phyloP scores from a whole-genome alignment of 1,140 invertebrate genomes.

The Pygmarrhopalites habei region DNA sequence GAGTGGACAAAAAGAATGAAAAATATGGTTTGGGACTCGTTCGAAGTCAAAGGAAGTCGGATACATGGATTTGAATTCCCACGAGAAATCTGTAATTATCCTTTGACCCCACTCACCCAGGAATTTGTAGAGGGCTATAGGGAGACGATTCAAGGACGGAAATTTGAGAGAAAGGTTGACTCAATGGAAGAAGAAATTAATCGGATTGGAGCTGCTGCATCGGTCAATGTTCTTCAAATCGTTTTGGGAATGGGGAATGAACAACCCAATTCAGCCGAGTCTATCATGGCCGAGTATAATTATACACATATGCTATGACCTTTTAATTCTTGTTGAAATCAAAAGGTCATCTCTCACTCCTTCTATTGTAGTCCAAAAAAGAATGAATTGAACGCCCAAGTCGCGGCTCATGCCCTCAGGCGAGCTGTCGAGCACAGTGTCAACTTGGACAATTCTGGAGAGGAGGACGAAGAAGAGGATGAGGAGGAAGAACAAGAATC shows the following conservation, averaged over 20 bases:
- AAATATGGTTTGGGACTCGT: conserved; percentile 23
- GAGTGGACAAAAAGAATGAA: conserved; percentile 30
- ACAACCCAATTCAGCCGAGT: neutral
- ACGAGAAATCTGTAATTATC: conserved; percentile 29
- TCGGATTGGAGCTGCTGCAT: conserved; percentile 15
- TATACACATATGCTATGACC: too few relatives aligned
- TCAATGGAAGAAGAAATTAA: conserved; percentile 18
- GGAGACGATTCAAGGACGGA: conserved; percentile 1
- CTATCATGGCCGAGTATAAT: neutral
- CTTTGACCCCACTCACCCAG: neutral
- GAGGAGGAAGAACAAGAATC: too few relatives aligned
- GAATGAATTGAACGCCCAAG: neutral
- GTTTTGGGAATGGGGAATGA: conserved; percentile 2
- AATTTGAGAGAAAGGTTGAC: conserved; percentile 18
- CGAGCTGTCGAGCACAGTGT: neutral
- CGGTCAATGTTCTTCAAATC: conserved; percentile 14
- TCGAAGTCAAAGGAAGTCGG: conserved; percentile 6
- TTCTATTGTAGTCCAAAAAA: too few relatives aligned
- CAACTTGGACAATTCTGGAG: too few relatives aligned
- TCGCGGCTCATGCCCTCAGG: neutral
- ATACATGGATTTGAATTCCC: conserved; percentile 22
- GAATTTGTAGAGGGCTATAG: neutral
- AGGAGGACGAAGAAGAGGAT: too few relatives aligned
- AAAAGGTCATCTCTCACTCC: too few relatives aligned
- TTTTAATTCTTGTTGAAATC: too few relatives aligned